Evolutionary conservation across 2,113 vertebrate species (phyloP), one percentile per base, ranked within the genome.

Genomic region (Entelurus aequoreus): DNA sequence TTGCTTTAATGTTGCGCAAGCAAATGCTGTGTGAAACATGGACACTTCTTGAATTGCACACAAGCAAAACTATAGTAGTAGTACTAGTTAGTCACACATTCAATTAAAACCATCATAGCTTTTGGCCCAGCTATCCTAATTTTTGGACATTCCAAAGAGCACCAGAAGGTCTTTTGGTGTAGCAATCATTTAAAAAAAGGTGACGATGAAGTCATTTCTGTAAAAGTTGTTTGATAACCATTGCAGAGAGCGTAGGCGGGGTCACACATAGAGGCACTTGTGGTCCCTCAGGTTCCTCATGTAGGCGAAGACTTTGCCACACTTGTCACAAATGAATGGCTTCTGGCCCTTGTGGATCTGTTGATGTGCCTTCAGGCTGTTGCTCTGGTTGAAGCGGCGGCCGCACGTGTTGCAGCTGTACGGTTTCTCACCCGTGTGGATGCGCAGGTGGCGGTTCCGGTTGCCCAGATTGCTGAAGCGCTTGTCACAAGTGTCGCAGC

Each of bases 381-480:
- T 89, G 21, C 84, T 81, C 81, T 91, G 90, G 76, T 88, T 91
- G 69, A 91, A 91, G 72, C 86, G 75, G 65, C 85, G 87, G 0
- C 85, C 85, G 1, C 90, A 91, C 0, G 57, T 68, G 36, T 76
- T 68, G 16, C 90, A 91, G 78, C 66, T 84, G 69, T 83, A 90
- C 3, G 90, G 90, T 40, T 91, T 90, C 72, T 91, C 89, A 0
- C 89, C 89, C 0, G 87, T 90, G 80, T 91, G 90, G 69, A 90
- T 85, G 0, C 89, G 86, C 78, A 90, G 88, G 81, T 94, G 93
- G 62, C 92, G 81, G 74, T 89, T 90, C 62, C 93, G 88, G 54
- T 92, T 92, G 1, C 90, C 91, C 9, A 87, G 77, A 71, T 89
- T 90, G 83, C 87, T 86, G 76, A 93, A 94, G 71, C 88, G 76